Conservation (phyloP, 1,140 invertebrate genomes). For the Arion vulgaris region DNA sequence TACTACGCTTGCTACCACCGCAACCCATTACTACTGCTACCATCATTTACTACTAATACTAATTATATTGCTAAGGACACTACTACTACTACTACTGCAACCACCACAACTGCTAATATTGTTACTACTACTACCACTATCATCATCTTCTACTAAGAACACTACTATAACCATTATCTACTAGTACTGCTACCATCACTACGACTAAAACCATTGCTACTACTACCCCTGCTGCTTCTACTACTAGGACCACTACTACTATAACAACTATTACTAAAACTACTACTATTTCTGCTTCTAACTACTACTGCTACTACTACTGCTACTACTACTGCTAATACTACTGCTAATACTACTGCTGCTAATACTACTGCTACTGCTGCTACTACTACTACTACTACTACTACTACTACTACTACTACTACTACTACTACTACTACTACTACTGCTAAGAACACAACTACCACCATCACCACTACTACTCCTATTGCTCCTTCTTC, state of each 20-base stretch:
- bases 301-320: conserved; percentile 16
- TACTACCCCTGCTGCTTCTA: no score
- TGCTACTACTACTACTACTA: conserved; percentile 28
- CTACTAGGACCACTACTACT: no score
- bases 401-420: conserved; percentile 26
- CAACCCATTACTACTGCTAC: neutral
- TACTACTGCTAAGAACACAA: neutral
- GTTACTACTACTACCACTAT: neutral
- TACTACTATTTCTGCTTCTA: neutral
- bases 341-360: conserved; percentile 24
- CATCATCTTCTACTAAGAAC: neutral
- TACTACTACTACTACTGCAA: neutral
- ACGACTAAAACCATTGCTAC: neutral
- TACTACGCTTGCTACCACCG: neutral
- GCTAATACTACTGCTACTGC: conserved; percentile 7
- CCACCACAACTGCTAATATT: neutral
- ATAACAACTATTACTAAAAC: neutral
- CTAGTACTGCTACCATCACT: conserved; percentile 1
- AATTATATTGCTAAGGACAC: no score
- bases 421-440: conserved; percentile 21
- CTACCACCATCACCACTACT: neutral
- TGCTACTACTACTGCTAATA: conserved; percentile 11
- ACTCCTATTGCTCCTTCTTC: no score
- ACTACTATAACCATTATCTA: neutral
- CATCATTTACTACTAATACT: neutral